Base-by-base conservation (phyloP, 2,797 vertebrate species). In the Kryptolebias ocellatus region DNA sequence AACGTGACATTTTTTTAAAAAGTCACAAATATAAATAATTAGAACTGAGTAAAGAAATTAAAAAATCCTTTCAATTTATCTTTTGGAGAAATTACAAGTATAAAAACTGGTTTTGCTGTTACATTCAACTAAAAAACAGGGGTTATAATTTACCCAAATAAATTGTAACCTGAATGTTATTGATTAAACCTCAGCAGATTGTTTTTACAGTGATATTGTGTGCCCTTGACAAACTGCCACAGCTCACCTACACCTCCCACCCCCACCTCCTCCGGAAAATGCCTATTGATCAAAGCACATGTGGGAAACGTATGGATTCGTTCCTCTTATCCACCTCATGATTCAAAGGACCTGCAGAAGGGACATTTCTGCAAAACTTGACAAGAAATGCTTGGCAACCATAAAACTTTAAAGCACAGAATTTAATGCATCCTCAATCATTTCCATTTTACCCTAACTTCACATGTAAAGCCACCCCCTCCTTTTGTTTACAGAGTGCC, bases 221-320 rank as follows among this genome's bases (percentile, higher is more conserved):
- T 60, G 84, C 80, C 90, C 91, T 92, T 91, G 87, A 91, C 84
- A 89, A 67, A 81, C 69, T 86, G 77, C 87, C 80, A 78, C 73
- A 17, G 4, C 79, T 72, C 62, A 70, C 62, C 44, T 24, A 24
- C 60, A 63, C 37, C 50, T 37, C 5, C 67, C 20, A 24, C 62
- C 70, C 62, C 44, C 60, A 63, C 37, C 50, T 37, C 5, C 67
- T 72, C 70, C 72, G 76, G 73, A 68, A 85, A 83, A 74, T 64
- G 62, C 53, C 28, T 64, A 87, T 76, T 82, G 84, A 86, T 89
- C 81, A 83, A 70, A 69, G 60, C 62, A 47, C 71, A 78, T 78
- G 71, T 81, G 78, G 72, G 53, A 80, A 84, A 81, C 64, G 68
- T 60, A 45, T 50, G 60, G 60, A 72, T 60, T 58, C 62, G 71